Conservation (phyloP, 1,140 invertebrate species). For the Colletes latitarsis region DNA sequence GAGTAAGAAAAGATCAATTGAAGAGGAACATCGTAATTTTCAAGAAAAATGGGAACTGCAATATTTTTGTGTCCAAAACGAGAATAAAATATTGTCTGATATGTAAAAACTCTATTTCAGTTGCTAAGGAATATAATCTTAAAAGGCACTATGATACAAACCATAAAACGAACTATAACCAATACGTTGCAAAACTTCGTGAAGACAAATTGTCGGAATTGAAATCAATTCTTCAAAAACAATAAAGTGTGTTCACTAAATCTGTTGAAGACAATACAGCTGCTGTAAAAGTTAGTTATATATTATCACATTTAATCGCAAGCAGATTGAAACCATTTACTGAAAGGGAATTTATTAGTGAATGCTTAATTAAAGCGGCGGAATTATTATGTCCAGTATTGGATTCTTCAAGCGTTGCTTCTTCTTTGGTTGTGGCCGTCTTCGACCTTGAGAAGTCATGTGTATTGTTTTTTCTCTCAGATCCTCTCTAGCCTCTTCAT, state of each 20-base stretch:
- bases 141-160: conserved; percentile 16
- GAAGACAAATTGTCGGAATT: conserved; percentile 20
- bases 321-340: too few relatives aligned
- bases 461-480: too few relatives aligned
- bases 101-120: conserved; percentile 20
- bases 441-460: too few relatives aligned
- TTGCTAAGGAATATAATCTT: conserved; percentile 21
- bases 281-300: conserved; percentile 23
- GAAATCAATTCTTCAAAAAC: conserved; percentile 22
- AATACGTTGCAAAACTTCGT: conserved; percentile 13
- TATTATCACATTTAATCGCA: too few relatives aligned
- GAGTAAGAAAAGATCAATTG: conserved; percentile 17
- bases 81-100: too few relatives aligned
- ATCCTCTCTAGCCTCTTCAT: too few relatives aligned
- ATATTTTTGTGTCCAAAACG: conserved; percentile 21
- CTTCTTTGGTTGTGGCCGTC: too few relatives aligned
- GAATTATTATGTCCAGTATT: too few relatives aligned
- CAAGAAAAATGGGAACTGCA: conserved; percentile 6
- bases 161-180: conserved; percentile 11
- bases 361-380: too few relatives aligned
- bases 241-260: conserved; percentile 16
- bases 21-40: conserved; percentile 17
- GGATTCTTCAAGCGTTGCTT: too few relatives aligned
- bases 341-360: too few relatives aligned
- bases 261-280: conserved; percentile 16